Percentiles rank a stretch among this genome's conserved stretches.
Evolutionary conservation across 2,888 invertebrate species (phyloP).

Genomic region (Branchellion lobata): DNA sequence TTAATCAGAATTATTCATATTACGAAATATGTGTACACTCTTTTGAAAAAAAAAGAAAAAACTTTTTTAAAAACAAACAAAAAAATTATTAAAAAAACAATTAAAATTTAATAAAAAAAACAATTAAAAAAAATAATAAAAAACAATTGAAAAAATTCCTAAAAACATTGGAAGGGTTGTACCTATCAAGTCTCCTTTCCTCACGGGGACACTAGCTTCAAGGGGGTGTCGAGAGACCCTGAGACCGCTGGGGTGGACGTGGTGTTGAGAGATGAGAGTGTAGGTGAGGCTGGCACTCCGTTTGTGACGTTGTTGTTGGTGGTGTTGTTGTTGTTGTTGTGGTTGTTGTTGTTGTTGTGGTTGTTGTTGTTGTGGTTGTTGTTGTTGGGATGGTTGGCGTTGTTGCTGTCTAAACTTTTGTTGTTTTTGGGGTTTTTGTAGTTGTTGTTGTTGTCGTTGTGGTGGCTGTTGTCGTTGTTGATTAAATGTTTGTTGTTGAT

Average conservation of each 20-base stretch:
- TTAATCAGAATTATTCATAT: too few relatives aligned
- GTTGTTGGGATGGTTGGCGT: not conserved
- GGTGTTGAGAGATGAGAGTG: constrained; percentile 51
- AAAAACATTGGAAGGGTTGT: too few relatives aligned
- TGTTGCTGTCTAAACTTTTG: not conserved
- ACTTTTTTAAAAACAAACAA: too few relatives aligned
- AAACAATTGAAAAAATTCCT: too few relatives aligned
- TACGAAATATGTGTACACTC: too few relatives aligned
- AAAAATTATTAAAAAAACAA: too few relatives aligned
- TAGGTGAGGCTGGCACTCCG: constrained; percentile 43
- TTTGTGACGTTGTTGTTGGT: not conserved
- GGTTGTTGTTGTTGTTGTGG: not conserved
- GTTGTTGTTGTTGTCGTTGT: not conserved
- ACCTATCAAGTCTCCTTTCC: constrained; percentile 51
- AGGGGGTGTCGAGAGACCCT: constrained; percentile 49
- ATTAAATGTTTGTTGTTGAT: too few relatives aligned
- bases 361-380: not conserved
- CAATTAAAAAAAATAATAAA: too few relatives aligned
- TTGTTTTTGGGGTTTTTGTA: not conserved
- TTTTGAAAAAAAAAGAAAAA: too few relatives aligned
- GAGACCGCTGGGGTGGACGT: constrained; percentile 49
- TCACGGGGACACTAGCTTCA: constrained; percentile 45
- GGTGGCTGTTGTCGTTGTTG: not conserved
- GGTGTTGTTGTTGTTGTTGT: not conserved
- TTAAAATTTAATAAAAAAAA: too few relatives aligned